Evolutionary conservation across 2,113 vertebrate genomes (phyloP).

Genomic region (Chamaea fasciata): DNA sequence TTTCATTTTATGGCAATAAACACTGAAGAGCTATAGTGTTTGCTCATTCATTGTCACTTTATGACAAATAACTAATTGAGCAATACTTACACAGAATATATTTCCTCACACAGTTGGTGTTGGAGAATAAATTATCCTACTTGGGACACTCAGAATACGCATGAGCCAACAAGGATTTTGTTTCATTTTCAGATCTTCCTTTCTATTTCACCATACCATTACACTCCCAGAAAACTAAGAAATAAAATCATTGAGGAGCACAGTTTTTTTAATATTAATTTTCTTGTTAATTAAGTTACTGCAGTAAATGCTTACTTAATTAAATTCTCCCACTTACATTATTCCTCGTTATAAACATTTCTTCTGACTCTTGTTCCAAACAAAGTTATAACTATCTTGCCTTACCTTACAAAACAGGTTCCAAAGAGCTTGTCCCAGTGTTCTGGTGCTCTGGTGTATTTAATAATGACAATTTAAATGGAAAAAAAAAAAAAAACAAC

Average conservation of each 20-base stretch:
- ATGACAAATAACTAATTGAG: not conserved
- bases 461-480: not conserved
- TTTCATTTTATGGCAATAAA: not conserved
- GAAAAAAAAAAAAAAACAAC: no score
- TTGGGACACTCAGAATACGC: not conserved
- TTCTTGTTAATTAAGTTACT: not conserved
- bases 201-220: not conserved
- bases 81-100: not conserved
- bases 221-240: not conserved
- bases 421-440: not conserved
- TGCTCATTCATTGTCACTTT: not conserved
- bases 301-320: not conserved
- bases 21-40: not conserved
- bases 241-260: not conserved
- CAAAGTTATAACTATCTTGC: not conserved
- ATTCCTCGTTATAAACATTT: not conserved
- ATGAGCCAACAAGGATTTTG: not conserved
- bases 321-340: not conserved
- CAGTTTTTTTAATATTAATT: not conserved
- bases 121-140: not conserved
- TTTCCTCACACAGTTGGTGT: not conserved
- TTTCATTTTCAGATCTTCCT: not conserved
- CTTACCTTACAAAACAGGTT: not conserved
- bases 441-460: not conserved
- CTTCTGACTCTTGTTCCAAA: not conserved